Conservation (phyloP, 2,888 invertebrate genomes). For the Antheraea yamamai region DNA sequence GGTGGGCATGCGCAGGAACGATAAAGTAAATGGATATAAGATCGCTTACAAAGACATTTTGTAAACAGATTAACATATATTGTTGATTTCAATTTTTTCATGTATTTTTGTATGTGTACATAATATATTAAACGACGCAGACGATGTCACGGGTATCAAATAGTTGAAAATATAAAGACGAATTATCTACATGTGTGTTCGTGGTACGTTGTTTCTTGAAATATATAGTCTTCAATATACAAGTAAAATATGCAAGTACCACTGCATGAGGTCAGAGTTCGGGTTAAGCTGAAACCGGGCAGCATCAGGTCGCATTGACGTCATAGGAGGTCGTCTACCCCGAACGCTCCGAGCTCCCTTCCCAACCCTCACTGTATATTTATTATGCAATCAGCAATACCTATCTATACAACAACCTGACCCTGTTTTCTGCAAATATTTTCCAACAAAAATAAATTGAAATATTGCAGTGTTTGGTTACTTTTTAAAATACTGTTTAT, state of each 20-base stretch:
- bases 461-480: not conserved
- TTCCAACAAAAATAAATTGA: not conserved
- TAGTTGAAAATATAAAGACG: not conserved
- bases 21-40: too few species aligned
- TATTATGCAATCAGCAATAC: not conserved
- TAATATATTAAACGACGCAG: too few species aligned
- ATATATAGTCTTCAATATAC: not conserved
- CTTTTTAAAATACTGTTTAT: not conserved
- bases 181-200: not conserved
- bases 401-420: slow-evolving; percentile 22
- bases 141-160: too few species aligned
- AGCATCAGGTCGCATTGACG: slow-evolving; percentile 83
- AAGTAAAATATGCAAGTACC: slow-evolving; percentile 41
- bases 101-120: too few species aligned
- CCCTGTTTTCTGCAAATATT: not conserved
- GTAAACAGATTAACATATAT: too few species aligned
- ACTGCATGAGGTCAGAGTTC: slow-evolving; percentile 67
- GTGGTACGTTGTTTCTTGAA: not conserved
- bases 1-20: too few species aligned
- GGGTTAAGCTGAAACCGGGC: slow-evolving; percentile 73
- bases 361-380: slow-evolving; percentile 26
- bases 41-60: too few species aligned
- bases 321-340: slow-evolving; percentile 67
- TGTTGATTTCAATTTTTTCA: too few species aligned
- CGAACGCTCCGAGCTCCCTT: slow-evolving; percentile 32